Base-by-base conservation (phyloP, 1,140 invertebrate genomes). In the Halesus radiatus region DNA sequence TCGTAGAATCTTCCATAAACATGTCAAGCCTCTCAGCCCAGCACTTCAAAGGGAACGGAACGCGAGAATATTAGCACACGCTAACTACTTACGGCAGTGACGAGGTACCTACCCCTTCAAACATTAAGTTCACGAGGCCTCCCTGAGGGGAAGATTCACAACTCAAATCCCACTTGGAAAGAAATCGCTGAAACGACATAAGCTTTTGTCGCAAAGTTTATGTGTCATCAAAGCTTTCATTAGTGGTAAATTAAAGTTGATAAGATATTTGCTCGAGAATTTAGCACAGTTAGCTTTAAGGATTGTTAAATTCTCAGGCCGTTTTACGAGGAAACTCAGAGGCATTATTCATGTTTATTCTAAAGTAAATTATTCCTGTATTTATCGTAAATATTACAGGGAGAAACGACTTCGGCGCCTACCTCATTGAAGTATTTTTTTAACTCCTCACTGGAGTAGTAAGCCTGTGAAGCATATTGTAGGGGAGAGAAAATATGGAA, bases 121-220 rank as follows among this genome's bases (percentile, higher is more conserved):
- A 18, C n/a, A n/a, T 68, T 68, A 68, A 45, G n/a, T n/a, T 66
- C 16, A 32, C 29, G 29, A 68, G 64, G 3, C 37, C 7, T 45
- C 10, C 50, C 54, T 15, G 23, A 15, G 20, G 53, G 37, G 72
- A 32, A 58, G 23, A 26, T 32, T 74, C 53, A n/a, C 72, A 58
- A 75, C 72, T 75, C 52, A 16, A 72, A 72, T 6, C 18, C 18
- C 22, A 22, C 37, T 72, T 16, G 23, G 72, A 58, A 75, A 75
- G 72, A 73, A 73, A 75, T 26, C 58, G 72, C 72, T 58, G 72
- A 58, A 58, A 37, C 26, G 54, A 32, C 54, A 29, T 56, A 58
- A 75, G 26, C 72, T 58, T 37, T 58, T 58, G 53, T 58, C 53
- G 16, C 53, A 32, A 58, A 75, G 54, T 75, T 74, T 75, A 56